These are phyloP conservation scores for Cephus runcator DNA, from an alignment of 2,888 invertebrate genomes.

Conservation along the genomic window DNA sequence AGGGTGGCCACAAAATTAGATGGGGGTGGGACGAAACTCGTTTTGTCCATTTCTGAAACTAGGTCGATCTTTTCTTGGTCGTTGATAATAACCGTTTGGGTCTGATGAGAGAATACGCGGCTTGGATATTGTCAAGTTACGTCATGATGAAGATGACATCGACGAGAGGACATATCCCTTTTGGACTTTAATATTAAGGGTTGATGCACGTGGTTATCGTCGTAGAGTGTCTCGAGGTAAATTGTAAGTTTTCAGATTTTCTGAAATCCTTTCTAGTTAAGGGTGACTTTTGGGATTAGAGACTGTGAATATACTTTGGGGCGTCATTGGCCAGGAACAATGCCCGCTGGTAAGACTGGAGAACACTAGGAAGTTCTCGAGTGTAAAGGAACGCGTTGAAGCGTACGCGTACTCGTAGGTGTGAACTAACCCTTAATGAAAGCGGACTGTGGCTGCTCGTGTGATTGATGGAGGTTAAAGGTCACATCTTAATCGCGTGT, in stretches of 20 bases:
- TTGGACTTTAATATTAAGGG: background rate
- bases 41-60: background rate
- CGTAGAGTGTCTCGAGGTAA: background rate
- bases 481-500: constrained; percentile 17
- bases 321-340: background rate
- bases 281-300: background rate
- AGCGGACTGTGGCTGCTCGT: background rate
- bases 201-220: background rate
- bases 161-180: background rate
- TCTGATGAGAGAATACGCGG: background rate
- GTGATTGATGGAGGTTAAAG: constrained; percentile 17
- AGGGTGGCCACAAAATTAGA: background rate
- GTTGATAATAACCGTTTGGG: background rate
- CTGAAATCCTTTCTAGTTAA: background rate
- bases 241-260: background rate
- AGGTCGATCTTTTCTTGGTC: background rate
- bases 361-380: background rate
- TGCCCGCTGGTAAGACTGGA: background rate
- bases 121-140: background rate
- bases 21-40: background rate
- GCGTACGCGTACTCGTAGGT: background rate
- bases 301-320: background rate
- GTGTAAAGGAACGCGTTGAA: background rate
- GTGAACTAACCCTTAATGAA: constrained; percentile 7
- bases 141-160: background rate